These are phyloP conservation scores for Cryptotermes secundus DNA, from an alignment of 1,140 invertebrate species.

Conservation along the genomic window DNA sequence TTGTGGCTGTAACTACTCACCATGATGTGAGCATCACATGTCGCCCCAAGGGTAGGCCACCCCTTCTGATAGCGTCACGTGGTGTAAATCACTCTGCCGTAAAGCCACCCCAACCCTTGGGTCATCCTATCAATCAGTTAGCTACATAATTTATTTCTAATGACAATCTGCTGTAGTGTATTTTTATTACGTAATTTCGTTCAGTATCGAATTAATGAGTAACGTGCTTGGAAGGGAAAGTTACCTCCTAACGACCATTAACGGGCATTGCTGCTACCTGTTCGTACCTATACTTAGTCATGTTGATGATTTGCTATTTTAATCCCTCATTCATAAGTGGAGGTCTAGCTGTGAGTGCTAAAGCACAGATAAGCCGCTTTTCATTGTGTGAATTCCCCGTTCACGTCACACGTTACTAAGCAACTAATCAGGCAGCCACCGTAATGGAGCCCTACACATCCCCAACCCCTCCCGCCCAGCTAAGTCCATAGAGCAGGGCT, in stretches of 20 bases:
- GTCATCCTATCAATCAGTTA: conserved; percentile 9
- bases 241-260: background rate
- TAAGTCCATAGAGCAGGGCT: too few relatives aligned
- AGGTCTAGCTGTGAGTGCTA: too few relatives aligned
- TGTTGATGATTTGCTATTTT: background rate
- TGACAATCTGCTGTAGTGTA: background rate
- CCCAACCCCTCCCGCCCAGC: too few relatives aligned
- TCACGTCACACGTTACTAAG: too few relatives aligned
- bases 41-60: background rate
- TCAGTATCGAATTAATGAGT: background rate
- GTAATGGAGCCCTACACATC: too few relatives aligned
- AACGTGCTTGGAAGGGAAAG: background rate
- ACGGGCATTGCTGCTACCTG: background rate
- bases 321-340: background rate
- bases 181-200: background rate
- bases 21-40: background rate
- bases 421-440: too few relatives aligned
- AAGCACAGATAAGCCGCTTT: too few relatives aligned
- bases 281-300: background rate
- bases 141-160: conserved; percentile 20
- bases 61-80: background rate
- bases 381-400: too few relatives aligned
- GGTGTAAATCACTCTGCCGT: background rate
- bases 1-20: background rate
- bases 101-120: background rate